Base-by-base conservation (phyloP, 2,113 vertebrate species). In the Campylorhamphus procurvoides region DNA sequence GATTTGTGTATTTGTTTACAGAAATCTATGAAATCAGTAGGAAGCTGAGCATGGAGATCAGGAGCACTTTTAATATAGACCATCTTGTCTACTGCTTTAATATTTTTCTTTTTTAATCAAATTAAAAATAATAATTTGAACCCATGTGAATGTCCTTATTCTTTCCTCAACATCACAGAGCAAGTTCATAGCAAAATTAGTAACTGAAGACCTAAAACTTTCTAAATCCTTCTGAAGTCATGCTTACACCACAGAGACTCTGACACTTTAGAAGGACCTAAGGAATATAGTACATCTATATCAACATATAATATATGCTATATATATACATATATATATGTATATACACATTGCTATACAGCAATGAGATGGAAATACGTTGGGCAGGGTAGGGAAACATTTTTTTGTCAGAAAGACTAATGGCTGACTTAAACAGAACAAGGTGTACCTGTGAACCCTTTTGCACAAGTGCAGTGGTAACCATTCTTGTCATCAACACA, bases 401-500 rank as follows among this genome's bases (percentile, higher is more conserved):
- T 52, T 81, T 23, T 82, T 39, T 19, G n/a, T 44, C 31, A 82
- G 56, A 63, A 85, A 49, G 29, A 82, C n/a, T 22, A 35, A 89
- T 68, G 9, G 12, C 59, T 75, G 22, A 47, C 29, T 69, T 40
- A 42, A 85, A 53, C 14, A 77, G 37, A 50, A 44, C 72, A 83
- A 71, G 5, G 5, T 3, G 19, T 97, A 99, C 99, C 99, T 97
- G 97, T 98, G 94, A 98, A 99, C 23, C 99, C 99, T 71, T 96
- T 97, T 46, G 96, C 58, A 95, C 99, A 99, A 7, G 93, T 97
- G 95, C 99, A 99, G 69, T 0, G 96, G 87, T 99, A 99, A 67
- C 95, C 82, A n/a, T 98, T 98, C 84, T 99, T 97, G 40, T 98
- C 97, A 83, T 99, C 99, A 72, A 98, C 88, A 40, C 99, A 99